A percentile compares a stretch with the other conserved stretches of the same genome.
Conservation (phyloP, 2,797 vertebrate genomes). For the Zalophus californianus region DNA sequence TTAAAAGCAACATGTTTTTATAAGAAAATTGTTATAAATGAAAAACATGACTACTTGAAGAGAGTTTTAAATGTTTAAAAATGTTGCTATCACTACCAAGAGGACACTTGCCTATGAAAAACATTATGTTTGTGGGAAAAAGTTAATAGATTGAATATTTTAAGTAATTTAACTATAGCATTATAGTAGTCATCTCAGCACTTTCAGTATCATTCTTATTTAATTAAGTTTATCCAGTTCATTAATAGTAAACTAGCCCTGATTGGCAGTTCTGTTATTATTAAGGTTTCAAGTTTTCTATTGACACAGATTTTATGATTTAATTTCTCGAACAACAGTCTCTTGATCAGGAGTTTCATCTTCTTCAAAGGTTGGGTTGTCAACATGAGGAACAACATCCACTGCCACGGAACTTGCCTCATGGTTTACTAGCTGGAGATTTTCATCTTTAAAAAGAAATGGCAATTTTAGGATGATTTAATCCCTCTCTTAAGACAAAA, state of each 20-base stretch:
- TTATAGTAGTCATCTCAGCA: slow-evolving; percentile 82
- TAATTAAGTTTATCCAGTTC: slow-evolving; percentile 74
- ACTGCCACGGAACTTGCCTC: slow-evolving; percentile 83
- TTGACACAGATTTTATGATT: slow-evolving; percentile 79
- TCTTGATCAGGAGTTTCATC: slow-evolving; percentile 85
- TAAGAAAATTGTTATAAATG: slow-evolving; percentile 77
- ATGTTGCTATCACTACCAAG: slow-evolving; percentile 81
- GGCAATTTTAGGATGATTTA: slow-evolving; percentile 17
- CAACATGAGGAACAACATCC: slow-evolving; percentile 88
- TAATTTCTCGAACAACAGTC: slow-evolving; percentile 77
- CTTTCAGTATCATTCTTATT: slow-evolving; percentile 80
- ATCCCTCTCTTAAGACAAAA: slow-evolving; percentile 46
- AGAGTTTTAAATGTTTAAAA: slow-evolving; percentile 80
- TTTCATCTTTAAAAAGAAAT: slow-evolving; percentile 86
- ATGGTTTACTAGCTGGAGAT: slow-evolving; percentile 84
- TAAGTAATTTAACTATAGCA: slow-evolving; percentile 82
- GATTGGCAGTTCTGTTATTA: slow-evolving; percentile 83
- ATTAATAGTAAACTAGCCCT: slow-evolving; percentile 74
- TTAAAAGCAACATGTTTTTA: slow-evolving; percentile 74
- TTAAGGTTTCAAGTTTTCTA: slow-evolving; percentile 76
- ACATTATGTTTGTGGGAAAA: slow-evolving; percentile 80
- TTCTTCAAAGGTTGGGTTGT: slow-evolving; percentile 92
- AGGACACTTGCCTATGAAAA: slow-evolving; percentile 82
- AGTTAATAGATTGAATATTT: slow-evolving; percentile 82
- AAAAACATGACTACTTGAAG: slow-evolving; percentile 79